Base-by-base conservation (phyloP, 2,888 invertebrate species). In the Plebejus melissa region DNA sequence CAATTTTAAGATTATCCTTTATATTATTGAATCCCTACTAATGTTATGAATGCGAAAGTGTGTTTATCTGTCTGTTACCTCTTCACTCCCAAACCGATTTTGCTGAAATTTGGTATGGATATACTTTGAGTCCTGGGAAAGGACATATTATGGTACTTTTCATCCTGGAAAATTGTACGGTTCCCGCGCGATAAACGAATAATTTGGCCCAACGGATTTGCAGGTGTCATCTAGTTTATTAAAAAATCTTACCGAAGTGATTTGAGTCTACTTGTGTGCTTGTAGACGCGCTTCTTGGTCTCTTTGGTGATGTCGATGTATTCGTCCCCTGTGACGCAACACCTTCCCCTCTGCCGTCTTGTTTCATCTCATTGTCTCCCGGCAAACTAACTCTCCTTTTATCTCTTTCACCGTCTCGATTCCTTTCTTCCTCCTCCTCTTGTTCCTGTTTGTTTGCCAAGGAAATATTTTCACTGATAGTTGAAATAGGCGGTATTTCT, bases 221-320 rank as follows among this genome's bases (percentile, higher is more conserved):
- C 9, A 9, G 41, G 41, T 2, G 2, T 41, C 7, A 41, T 41
- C 2, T 41, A 41, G 9, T 6, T 41, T 32, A 22, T 22, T 7
- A n/a, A 9, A 60, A 3, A 60, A 71, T 7, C 94, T 94, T 92
- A 97, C 97, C 97, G 84, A 97, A 97, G 91, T 97, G 96, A 94
- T 96, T 96, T 72, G 96, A 96, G 88, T 97, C 97, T 82, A 97
- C 97, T 94, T 97, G 97, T 9, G 97, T 97, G 80, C 96, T 96
- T 71, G 96, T 96, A 58, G 96, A 96, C 80, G 97, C 95, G 90
- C 96, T 97, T 84, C 96, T 95, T 76, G 97, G 96, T 89, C 96
- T 93, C 88, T 96, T 96, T 77, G 96, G 96, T 54, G 96, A 96
- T 58, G 90, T 84, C 75, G 89, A 86, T 77, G 90, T 91, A 82